Conservation (phyloP, 2,888 invertebrate genomes). For the Metacarcinus magister region DNA sequence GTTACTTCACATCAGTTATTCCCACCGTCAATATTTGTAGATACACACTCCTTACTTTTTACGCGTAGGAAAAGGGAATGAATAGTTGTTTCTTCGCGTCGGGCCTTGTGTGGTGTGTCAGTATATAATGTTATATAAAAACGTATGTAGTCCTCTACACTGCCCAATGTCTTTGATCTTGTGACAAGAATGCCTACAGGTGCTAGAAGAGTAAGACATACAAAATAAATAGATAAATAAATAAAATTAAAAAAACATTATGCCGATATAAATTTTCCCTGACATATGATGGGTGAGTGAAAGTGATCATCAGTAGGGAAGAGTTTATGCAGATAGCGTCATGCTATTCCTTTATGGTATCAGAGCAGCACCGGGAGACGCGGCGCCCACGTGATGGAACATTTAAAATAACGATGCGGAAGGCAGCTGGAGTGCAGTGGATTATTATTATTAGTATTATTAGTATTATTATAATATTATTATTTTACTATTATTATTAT, state of each 20-base stretch:
- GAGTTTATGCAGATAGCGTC: not conserved
- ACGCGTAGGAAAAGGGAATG: not conserved
- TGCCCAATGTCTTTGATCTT: not conserved
- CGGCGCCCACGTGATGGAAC: not conserved
- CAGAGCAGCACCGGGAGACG: not conserved
- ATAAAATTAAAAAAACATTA: not conserved
- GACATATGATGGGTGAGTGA: not conserved
- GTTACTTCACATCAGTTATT: not conserved
- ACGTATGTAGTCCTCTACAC: not conserved
- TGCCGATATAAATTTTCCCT: not conserved
- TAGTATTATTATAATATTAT: not conserved
- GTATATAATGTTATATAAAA: not conserved
- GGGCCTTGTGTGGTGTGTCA: not conserved
- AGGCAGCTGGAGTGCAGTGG: not conserved
- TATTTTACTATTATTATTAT: too few relatives aligned
- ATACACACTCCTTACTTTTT: slow-evolving; percentile 33
- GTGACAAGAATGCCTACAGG: too few relatives aligned
- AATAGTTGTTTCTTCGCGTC: not conserved
- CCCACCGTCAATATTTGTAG: not conserved
- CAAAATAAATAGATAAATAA: too few relatives aligned
- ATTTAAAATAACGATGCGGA: not conserved
- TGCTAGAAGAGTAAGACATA: too few relatives aligned
- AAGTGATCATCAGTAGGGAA: not conserved
- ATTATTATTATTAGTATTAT: not conserved
- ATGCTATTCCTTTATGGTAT: not conserved